Evolutionary conservation across 2,797 vertebrate species (phyloP), one percentile per base, ranked within the genome.

Genomic region (Sebastes wilsoni): DNA sequence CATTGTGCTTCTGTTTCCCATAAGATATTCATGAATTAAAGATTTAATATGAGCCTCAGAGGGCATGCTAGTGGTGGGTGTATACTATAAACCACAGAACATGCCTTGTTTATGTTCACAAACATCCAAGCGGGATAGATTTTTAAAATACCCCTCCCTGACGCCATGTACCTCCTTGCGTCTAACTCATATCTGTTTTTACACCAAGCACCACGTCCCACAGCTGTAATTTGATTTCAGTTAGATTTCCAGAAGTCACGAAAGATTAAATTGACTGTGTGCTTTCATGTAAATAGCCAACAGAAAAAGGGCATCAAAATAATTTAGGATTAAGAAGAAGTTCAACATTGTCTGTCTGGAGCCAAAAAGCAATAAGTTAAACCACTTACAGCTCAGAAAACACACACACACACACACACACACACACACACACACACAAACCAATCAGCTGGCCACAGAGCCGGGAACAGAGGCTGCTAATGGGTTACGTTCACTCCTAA

Each of bases 401-500:
- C 3, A 56, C 66, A 75, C 61, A 81, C 27, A 81, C 28, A 71
- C 3, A 55, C 69, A 36, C 34, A 36, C 34, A 36, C 34, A 36
- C 34, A 75, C 61, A 0, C 3, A 56, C 69, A 75, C 61, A 0
- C 3, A 55, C 69, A 75, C 61, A 0, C 2, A 55, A 58, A 75
- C 61, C 64, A 75, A 71, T 85, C 69, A 58, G 52, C 72, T 78
- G 72, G 75, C 74, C 74, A 83, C 80, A 86, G 82, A 82, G 75
- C 79, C 81, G 72, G 67, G 61, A 87, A 84, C 83, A 77, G 72
- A 84, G 87, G 82, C 85, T 66, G 83, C 85, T 92, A 94, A 94
- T 95, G 79, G 87, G 80, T 81, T 91, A 75, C 92, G 93, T 95
- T 94, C 81, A 89, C 82, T 90, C 85, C 82, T 91, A 91, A 93